Base-by-base conservation (phyloP, 2,888 invertebrate species). In the Morpho deidamia region DNA sequence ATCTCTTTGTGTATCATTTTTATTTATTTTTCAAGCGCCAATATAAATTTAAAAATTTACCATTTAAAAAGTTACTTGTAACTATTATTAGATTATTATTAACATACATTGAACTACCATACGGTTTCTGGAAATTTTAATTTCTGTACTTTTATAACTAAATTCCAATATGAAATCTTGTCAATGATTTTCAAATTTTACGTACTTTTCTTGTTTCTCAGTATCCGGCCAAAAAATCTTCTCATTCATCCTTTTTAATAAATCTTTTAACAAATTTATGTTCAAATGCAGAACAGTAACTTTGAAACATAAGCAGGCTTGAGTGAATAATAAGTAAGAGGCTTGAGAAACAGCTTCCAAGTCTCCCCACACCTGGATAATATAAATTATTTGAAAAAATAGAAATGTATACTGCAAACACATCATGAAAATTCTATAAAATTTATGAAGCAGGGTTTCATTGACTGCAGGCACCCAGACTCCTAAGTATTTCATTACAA, bases 271-370 rank as follows among this genome's bases (percentile, higher is more conserved):
- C 53, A 70, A 67, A 5, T 63, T 61, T 41, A 74, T 71, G 50
- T 86, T 86, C 0, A 76, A 52, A 38, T 80, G 78, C 57, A 87
- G 74, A 34, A 84, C 74, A 0, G 84, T 77, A 0, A 88, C 65
- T 74, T 88, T 88, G 12, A 84, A 78, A 60, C 88, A 88, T 8
- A 88, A 73, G 56, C 83, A 82, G 1, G 88, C 85, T 56, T 88
- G 84, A 0, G 88, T 87, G 59, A 88, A 86, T 3, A 84, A 61
- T 46, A 89, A 48, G 39, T 86, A 83, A 0, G 76, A 83, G 0
- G 86, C 81, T 53, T 87, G 80, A 0, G 80, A 84, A 0, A 87
- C 78, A 1, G 83, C 84, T 33, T 81, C 86, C 40, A 86, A 65
- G 39, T 87, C 82, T 0, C 87, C 86, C 82, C 83, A 84, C 1